A percentile compares a stretch with the other conserved stretches of the same genome.
Evolutionary conservation across 2,888 invertebrate species (phyloP).

Genomic region (Drosophila formosana): DNA sequence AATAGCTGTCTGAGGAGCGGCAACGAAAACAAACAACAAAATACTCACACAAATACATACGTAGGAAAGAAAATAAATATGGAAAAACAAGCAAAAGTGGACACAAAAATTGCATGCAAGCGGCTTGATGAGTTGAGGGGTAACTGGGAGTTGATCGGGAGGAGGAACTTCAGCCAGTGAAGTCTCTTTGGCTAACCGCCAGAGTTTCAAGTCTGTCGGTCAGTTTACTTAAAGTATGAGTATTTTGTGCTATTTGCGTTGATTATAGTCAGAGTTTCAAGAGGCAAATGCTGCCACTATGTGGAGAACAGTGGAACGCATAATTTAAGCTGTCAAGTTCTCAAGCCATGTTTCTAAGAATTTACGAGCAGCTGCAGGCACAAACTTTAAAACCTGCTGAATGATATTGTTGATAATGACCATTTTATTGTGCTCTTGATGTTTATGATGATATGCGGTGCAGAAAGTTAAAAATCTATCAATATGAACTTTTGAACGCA

Average conservation of each 20-base stretch:
- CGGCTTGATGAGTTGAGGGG: conserved; percentile 20
- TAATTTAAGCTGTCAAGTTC: neutral
- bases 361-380: conserved; percentile 4
- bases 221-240: conserved; percentile 15
- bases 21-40: conserved; percentile 34
- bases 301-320: neutral
- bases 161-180: neutral
- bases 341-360: conserved; percentile 1
- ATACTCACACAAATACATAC: conserved; percentile 12
- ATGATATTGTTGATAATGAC: conserved; percentile 1
- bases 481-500: conserved; percentile 19
- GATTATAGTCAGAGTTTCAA: conserved; percentile 29
- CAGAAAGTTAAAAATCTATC: conserved; percentile 58
- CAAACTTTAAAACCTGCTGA: conserved; percentile 1
- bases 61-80: conserved; percentile 29
- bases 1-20: conserved; percentile 40
- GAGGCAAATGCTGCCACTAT: neutral
- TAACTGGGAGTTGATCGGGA: conserved; percentile 6
- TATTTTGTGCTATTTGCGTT: conserved; percentile 44
- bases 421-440: conserved; percentile 49
- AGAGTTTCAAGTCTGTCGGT: conserved; percentile 30
- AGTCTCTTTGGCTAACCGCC: conserved; percentile 26
- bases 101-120: conserved; percentile 65
- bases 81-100: conserved; percentile 41
- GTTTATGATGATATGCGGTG: conserved; percentile 68